These are phyloP conservation scores for Psammodynastes pulverulentus DNA, from an alignment of 2,113 vertebrate species.

Conservation along the genomic window DNA sequence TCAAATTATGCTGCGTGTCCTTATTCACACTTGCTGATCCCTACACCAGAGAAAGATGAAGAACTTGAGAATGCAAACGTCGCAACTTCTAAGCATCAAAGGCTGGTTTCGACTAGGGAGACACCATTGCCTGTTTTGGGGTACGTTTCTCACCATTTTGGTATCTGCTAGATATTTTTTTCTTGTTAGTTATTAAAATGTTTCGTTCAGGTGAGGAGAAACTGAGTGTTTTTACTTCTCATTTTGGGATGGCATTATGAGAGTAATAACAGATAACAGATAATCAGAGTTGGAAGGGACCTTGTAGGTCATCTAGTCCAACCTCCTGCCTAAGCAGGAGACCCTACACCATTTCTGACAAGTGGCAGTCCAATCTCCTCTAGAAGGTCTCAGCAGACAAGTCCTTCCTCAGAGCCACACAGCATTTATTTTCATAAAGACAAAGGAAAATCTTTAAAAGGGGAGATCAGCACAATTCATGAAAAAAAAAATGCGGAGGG, in stretches of 20 bases:
- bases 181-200: not conserved
- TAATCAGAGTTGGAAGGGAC: no score
- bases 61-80: constrained; percentile 49
- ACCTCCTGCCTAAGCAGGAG: no score
- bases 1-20: constrained; percentile 55
- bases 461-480: not conserved
- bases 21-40: constrained; percentile 78
- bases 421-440: not conserved
- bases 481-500: no score
- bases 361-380: no score
- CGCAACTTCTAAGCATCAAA: constrained; percentile 28
- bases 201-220: not conserved
- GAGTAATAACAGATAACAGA: no score
- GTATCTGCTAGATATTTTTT: not conserved
- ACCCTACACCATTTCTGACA: no score
- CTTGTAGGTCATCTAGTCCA: no score
- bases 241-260: not conserved
- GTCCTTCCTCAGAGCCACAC: not conserved
- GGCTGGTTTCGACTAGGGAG: constrained; percentile 68
- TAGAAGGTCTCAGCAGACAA: not conserved
- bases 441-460: not conserved
- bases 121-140: constrained; percentile 85
- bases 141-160: constrained; percentile 66
- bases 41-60: constrained; percentile 79
- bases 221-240: not conserved